Evolutionary conservation across 92 coral and sea anemone species (phyloP), one percentile per base, ranked within the genome.

Genomic region (Palythoa heliodiscus): DNA sequence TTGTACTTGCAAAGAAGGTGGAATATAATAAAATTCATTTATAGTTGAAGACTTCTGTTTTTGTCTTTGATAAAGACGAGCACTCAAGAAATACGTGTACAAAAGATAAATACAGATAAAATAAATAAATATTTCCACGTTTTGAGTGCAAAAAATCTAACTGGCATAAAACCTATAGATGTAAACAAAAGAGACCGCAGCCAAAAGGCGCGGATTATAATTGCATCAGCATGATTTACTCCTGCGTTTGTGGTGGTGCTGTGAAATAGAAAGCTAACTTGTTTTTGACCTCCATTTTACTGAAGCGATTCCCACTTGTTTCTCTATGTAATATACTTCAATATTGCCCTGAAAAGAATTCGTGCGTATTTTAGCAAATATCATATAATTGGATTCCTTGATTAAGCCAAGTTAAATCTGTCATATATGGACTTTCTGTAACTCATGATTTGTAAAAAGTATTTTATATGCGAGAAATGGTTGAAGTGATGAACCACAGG

Each of bases 231-330:
- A 43, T 63, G 50, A 23, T 40, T 39, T 12, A 35, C 83, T 61
- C 83, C 72, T 78, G 83, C 25, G 58, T 66, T n/a, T 38, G 16
- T 60, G n/a, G 11, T 37, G 52, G 17, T 19, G 72, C 55, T 78
- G 83, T 61, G 73, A 78, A 37, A 63, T 57, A 55, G 61, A 78
- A 39, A 55, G 40, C 19, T 61, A 55, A 53, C 14, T 43, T 66
- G 54, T 24, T 61, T 78, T 63, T 40, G 70, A 2, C 71, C 40
- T 66, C 19, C 43, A 13, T 76, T 54, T 77, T 52, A 50, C 82
- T 39, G n/a, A 53, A 61, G 24, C 6, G 17, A 12, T 7, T 61
- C 72, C 72, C 39, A 72, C 24, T 22, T 24, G 5, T 75, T 75
- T 23, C 5, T 7, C 5, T 20, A 66, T 19, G 37, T 20, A 20